Base-by-base conservation (phyloP, 2,888 invertebrate genomes). In the Biston stratarius region DNA sequence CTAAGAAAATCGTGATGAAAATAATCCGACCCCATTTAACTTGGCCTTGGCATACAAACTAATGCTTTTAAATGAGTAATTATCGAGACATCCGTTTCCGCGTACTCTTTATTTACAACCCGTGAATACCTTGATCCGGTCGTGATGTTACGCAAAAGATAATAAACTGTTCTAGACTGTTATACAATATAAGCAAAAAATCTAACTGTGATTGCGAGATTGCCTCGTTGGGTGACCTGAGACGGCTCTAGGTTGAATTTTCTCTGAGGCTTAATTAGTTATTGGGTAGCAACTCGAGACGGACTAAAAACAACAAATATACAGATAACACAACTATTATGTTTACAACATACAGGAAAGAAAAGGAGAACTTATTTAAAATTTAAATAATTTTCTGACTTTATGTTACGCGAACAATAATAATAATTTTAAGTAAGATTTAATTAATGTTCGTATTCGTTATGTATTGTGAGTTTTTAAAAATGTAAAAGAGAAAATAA, bases 61-160 rank as follows among this genome's bases (percentile, higher is more conserved):
- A 58, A 67, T 67, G 52, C 42, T 61, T 58, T 15, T 3, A 36
- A 61, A 36, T 49, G 51, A 68, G 56, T 56, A 68, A 60, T 60
- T 59, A 60, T 15, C 40, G 44, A 44, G 6, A 49, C 63, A 57
- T 68, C 67, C 67, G 63, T 55, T 68, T 63, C 63, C 63, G 62
- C 51, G 57, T 66, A 40, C 61, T 67, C 51, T 40, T 60, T 62
- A 59, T 55, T 67, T 56, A 60, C 47, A 10, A 62, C 53, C 62
- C 63, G 67, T 60, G 63, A 63, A 63, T 58, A 62, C 14, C 45
- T 12, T 51, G 24, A 61, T 65, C 59, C 67, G 63, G 67, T 57
- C 61, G 48, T 47, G 60, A 59, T 62, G 53, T 64, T 69, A 15
- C 61, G 59, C 49, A 64, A 68, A 53, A 64, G 53, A 61, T 62